Base-by-base conservation (phyloP, 2,888 invertebrate genomes). In the Dasypogon diadema region DNA sequence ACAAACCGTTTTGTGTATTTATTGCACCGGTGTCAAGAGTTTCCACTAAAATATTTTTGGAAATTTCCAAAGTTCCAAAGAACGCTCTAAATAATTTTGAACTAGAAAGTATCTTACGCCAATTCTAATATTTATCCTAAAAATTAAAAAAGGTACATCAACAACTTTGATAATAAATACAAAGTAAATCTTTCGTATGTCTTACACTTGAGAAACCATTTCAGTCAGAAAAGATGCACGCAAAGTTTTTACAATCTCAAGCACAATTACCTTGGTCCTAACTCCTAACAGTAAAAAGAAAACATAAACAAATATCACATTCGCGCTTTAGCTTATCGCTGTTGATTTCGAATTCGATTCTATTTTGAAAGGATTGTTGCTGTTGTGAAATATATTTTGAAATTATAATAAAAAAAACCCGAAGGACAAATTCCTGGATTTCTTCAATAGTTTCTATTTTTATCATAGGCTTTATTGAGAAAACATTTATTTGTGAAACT, bases 221-320 rank as follows among this genome's bases (percentile, higher is more conserved):
- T 42, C 37, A 42, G 37, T 42, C 63, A 58, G 37, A 63, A 63
- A 63, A 63, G 63, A 63, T 42, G 42, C 63, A 21, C 30, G 30
- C 63, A 63, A 37, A 63, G n/a, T n/a, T n/a, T n/a, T n/a, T 30
- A 63, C 48, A 16, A 16, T 8, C 48, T 14, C n/a, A n/a, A n/a
- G n/a, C n/a, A n/a, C n/a, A n/a, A n/a, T n/a, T n/a, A n/a, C 18
- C 22, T 63, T 55, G 14, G 24, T 58, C 26, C 42, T 63, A 42
- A 42, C 37, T 63, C 63, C 63, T 42, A 63, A 63, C 18, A 63
- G 42, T 18, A 63, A 63, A 22, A 42, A 63, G 42, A 63, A 37
- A 30, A 30, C 34, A 30, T 30, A 30, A 30, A 30, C 5, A 5
- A 30, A 30, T 30, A 30, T 30, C 34, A 30, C 34, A 30, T 30